These are phyloP conservation scores for Syndactyla subalaris DNA, from an alignment of 2,797 vertebrate genomes.

Conservation along the genomic window DNA sequence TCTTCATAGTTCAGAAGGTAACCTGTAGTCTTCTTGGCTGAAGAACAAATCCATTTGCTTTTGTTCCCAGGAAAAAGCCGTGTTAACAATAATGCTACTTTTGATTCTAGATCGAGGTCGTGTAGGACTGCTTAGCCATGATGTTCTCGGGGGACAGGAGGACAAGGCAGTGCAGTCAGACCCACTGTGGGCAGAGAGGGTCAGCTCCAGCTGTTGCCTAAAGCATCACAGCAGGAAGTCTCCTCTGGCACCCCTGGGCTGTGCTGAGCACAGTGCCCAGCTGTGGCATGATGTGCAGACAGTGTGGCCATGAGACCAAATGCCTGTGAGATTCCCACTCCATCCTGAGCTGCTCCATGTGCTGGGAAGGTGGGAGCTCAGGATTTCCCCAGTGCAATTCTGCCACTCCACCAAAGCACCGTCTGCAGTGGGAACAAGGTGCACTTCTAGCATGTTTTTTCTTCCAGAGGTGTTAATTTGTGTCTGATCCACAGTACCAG, in stretches of 20 bases:
- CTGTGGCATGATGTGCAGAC: background rate
- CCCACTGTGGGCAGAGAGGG: background rate
- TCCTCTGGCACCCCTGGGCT: fast-evolving
- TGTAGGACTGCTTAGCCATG: background rate
- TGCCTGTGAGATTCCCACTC: background rate
- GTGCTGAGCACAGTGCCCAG: background rate
- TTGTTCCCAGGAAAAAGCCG: background rate
- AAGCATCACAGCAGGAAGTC: background rate
- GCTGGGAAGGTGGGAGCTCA: background rate
- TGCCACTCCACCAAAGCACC: background rate
- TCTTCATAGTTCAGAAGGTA: background rate
- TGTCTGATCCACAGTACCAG: background rate
- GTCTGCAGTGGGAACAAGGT: background rate
- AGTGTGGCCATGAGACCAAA: background rate
- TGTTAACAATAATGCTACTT: background rate
- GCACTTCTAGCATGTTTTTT: background rate
- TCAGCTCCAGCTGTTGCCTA: background rate
- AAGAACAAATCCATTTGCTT: background rate
- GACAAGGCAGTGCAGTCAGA: background rate
- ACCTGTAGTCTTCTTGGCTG: background rate
- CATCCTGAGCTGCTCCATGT: background rate
- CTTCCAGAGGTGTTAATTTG: background rate
- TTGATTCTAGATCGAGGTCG: background rate
- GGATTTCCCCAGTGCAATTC: background rate
- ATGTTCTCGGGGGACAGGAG: background rate